Evolutionary conservation across 2,888 invertebrate genomes (phyloP), one percentile per base, ranked within the genome.

Genomic region (Scaptomyza cyrtandrae): DNA sequence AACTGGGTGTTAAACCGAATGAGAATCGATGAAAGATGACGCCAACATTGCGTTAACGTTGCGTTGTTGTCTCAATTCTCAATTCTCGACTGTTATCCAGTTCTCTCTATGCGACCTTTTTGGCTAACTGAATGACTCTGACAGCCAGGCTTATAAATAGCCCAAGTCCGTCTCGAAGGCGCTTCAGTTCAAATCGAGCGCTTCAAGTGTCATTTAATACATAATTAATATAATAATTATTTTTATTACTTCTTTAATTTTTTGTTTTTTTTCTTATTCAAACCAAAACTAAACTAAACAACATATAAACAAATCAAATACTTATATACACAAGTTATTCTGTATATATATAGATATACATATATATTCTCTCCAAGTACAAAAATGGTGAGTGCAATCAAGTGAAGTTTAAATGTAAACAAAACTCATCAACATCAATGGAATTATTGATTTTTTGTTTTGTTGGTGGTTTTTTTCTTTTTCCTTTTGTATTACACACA

Each of bases 181-280:
- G 80, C 70, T 77, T 85, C 86, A 85, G 85, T 89, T 88, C 64
- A 82, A 72, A 60, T 67, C 71, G 75, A 75, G 70, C 83, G 74
- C 66, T 74, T 71, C 72, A 56, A 83, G 73, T 66, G 72, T 24
- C 75, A 62, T 67, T 67, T 24, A 10, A 50, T 52, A 50, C 50
- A 19, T 50, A 10, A 55, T 60, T 13, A 33, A 10, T n/a, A 19
- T 11, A 11, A 6, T 10, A 16, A 13, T 13, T 19, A 35, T 48
- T 64, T 78, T 29, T 60, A 43, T 43, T 16, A n/a, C 14, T 9
- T 41, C 2, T 6, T 10, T n/a, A n/a, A n/a, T n/a, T n/a, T n/a
- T n/a, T n/a, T n/a, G n/a, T n/a, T n/a, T 10, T 33, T 33, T 9
- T 10, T 33, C 2, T 33, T 10, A 6, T 9, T 10, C 10, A 33